Base-by-base conservation (phyloP, 2,797 vertebrate species). In the Squalus acanthias region DNA sequence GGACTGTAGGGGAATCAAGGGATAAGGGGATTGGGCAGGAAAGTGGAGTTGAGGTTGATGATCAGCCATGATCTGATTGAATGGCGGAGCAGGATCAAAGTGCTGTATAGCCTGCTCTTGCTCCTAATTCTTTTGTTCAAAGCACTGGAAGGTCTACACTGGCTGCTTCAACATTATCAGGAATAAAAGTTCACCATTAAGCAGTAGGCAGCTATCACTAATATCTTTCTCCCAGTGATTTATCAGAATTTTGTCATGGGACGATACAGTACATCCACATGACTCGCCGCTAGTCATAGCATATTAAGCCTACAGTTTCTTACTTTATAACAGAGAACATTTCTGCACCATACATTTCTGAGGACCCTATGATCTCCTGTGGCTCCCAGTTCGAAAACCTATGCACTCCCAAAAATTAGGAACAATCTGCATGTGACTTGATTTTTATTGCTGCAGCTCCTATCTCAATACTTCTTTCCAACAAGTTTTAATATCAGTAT, bases 161-260 rank as follows among this genome's bases (percentile, higher is more conserved):
- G 20, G 0, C 39, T 50, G 12, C 50, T 50, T 53, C 46, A 89
- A 46, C 57, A 70, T 96, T 96, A 89, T 82, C 57, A 89, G 39
- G 33, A n/a, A 96, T 96, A 96, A 88, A 96, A 89, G 79, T 39
- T 87, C 53, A 96, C 50, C 2, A 79, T 24, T 96, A 89, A 96
- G 79, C 82, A 46, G 82, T 50, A 60, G 46, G 70, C 15, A 57
- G 53, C 95, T 76, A 17, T 96, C 57, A 87, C 79, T 26, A 67
- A 96, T 85, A n/a, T 26, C 60, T 89, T 50, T 67, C 76, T 69
- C 65, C 39, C 96, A 89, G 29, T 96, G 79, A 85, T 57, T 74
- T 92, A 57, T 50, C 22, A 33, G 57, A 91, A 29, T 53, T 87
- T 50, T 82, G 24, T 63, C 57, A 82, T 82, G 76, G n/a, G 76